Conservation (phyloP, 2,113 vertebrate genomes). For the Pseudonaja textilis region DNA sequence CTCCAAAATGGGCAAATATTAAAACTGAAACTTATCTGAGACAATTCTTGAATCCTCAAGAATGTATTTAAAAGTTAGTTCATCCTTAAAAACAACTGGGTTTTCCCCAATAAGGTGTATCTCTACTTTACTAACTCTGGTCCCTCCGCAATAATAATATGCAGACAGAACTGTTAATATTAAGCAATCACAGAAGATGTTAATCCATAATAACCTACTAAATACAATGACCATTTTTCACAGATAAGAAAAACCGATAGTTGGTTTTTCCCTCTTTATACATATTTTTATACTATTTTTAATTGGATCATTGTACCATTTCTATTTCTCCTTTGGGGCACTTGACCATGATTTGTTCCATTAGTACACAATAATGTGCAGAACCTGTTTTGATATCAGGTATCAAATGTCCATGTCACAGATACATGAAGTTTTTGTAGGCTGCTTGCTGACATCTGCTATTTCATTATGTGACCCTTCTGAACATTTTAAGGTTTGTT, state of each 20-base stretch:
- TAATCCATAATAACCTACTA: background rate
- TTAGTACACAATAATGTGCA: background rate
- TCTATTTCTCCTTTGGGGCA: background rate
- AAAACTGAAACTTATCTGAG: conserved; percentile 12
- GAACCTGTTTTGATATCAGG: background rate
- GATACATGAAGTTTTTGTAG: background rate
- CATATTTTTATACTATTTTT: background rate
- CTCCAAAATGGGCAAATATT: background rate
- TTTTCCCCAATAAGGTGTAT: background rate
- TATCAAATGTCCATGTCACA: background rate
- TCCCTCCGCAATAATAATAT: background rate
- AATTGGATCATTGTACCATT: background rate
- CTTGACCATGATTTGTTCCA: background rate
- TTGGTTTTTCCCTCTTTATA: background rate
- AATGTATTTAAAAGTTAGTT: background rate
- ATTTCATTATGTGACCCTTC: background rate
- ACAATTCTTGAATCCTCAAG: background rate
- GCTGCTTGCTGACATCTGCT: background rate
- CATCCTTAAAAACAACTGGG: background rate
- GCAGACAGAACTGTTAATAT: background rate
- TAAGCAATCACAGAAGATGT: background rate
- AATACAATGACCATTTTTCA: background rate
- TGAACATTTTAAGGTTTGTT: background rate
- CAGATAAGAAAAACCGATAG: background rate
- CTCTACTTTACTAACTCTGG: background rate